phyloP scores from a whole-genome alignment of 1,140 invertebrate genomes.

The Drosophila orosa region DNA sequence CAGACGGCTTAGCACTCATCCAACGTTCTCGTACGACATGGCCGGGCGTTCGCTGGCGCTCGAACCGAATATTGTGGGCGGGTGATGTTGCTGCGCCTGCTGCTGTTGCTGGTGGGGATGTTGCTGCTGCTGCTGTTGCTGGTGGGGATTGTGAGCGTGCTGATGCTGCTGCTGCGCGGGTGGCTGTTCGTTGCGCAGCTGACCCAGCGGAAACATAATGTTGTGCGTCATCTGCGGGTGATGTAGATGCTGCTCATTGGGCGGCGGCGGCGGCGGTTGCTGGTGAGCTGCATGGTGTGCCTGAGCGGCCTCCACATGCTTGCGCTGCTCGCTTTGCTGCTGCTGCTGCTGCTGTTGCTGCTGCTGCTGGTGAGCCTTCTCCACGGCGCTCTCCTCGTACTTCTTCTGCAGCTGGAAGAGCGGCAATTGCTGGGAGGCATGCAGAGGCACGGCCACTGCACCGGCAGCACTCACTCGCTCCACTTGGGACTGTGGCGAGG shows the following conservation, averaged over 20 bases:
- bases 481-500: constrained; percentile 76
- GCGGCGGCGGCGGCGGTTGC: constrained; percentile 77
- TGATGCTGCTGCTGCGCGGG: constrained; percentile 69
- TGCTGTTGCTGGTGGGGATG: constrained; percentile 71
- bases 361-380: constrained; percentile 70
- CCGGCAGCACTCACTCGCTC: constrained; percentile 55
- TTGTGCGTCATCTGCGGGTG: constrained; percentile 81
- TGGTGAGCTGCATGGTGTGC: constrained; percentile 74
- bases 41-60: constrained; percentile 72
- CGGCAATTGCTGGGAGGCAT: constrained; percentile 72
- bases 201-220: constrained; percentile 79
- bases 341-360: constrained; percentile 53
- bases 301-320: constrained; percentile 72
- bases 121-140: constrained; percentile 63
- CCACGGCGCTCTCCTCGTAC: constrained; percentile 70
- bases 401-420: constrained; percentile 80
- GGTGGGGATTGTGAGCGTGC: constrained; percentile 72
- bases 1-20: constrained; percentile 83
- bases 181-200: constrained; percentile 74
- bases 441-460: constrained; percentile 64
- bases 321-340: constrained; percentile 73
- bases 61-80: constrained; percentile 51
- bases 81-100: constrained; percentile 63
- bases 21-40: constrained; percentile 82
- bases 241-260: constrained; percentile 77